These are phyloP conservation scores for Thera britannica DNA, from an alignment of 2,888 invertebrate genomes.

Conservation along the genomic window DNA sequence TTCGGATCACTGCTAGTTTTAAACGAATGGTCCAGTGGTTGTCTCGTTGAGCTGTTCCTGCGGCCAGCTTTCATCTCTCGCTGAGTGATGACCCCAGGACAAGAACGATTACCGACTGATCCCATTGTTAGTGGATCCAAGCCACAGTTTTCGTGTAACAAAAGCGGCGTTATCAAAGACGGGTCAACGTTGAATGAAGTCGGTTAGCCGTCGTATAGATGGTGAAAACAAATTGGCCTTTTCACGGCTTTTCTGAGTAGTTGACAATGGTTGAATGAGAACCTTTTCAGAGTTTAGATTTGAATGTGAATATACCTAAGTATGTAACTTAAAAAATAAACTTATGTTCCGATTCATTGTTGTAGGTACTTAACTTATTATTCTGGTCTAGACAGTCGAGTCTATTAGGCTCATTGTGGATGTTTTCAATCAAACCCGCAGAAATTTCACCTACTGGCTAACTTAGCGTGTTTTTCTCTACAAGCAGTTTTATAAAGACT, in stretches of 20 bases:
- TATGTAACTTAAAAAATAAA: too few relatives aligned
- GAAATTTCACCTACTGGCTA: too few relatives aligned
- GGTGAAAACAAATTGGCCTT: slow-evolving; percentile 31
- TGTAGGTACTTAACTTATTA: too few relatives aligned
- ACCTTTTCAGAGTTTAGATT: slow-evolving; percentile 11
- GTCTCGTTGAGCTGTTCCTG: slow-evolving; percentile 35
- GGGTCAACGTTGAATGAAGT: slow-evolving; percentile 33
- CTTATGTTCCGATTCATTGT: too few relatives aligned
- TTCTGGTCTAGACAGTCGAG: too few relatives aligned
- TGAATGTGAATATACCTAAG: too few relatives aligned
- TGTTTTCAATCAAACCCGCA: too few relatives aligned
- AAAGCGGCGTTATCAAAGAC: slow-evolving; percentile 71
- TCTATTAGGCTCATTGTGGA: too few relatives aligned
- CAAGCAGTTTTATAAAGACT: too few relatives aligned
- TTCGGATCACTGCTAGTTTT: neutral
- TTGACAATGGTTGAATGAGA: slow-evolving; percentile 29
- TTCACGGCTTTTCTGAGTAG: slow-evolving; percentile 27
- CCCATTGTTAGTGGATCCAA: slow-evolving; percentile 67
- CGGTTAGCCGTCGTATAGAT: slow-evolving; percentile 25
- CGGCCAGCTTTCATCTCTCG: slow-evolving; percentile 69
- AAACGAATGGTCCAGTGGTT: slow-evolving; percentile 21
- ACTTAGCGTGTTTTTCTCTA: too few relatives aligned
- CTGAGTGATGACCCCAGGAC: slow-evolving; percentile 80
- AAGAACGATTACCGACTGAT: slow-evolving; percentile 73
- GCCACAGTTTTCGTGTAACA: slow-evolving; percentile 64